These are phyloP conservation scores for Drosophila takahashii DNA, from an alignment of 1,140 invertebrate species.

Conservation along the genomic window DNA sequence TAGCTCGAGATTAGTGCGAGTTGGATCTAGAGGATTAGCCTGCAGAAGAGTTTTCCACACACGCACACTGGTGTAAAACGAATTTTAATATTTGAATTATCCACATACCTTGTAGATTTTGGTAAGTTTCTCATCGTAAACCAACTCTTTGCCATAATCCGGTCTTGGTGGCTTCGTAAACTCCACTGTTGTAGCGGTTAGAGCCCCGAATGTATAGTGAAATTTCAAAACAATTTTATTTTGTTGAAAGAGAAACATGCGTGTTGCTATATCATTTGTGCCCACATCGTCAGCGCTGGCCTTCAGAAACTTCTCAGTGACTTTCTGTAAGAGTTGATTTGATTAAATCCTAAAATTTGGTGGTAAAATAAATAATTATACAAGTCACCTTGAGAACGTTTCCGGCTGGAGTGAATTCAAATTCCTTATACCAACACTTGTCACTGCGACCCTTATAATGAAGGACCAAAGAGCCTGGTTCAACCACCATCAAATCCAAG, in stretches of 20 bases:
- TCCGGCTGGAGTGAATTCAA: constrained; percentile 49
- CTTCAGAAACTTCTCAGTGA: constrained; percentile 54
- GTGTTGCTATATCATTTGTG: constrained; percentile 87
- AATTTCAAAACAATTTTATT: constrained; percentile 89
- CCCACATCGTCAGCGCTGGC: constrained; percentile 39
- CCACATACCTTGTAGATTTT: constrained; percentile 87
- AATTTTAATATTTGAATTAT: not conserved
- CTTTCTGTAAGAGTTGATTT: constrained; percentile 42
- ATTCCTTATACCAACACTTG: constrained; percentile 67
- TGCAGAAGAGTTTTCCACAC: constrained; percentile 42
- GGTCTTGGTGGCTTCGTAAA: constrained; percentile 88
- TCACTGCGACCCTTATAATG: constrained; percentile 62
- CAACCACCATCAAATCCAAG: constrained; percentile 51
- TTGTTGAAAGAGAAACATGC: constrained; percentile 87
- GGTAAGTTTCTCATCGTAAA: constrained; percentile 87
- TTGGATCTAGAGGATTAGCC: constrained; percentile 87
- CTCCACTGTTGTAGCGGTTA: constrained; percentile 88
- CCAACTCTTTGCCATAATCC: constrained; percentile 88
- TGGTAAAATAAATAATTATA: not conserved
- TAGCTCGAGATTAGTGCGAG: constrained; percentile 88
- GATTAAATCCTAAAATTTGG: not conserved
- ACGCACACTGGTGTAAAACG: not conserved
- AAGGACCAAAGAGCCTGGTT: constrained; percentile 33
- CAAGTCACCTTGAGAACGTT: constrained; percentile 21
- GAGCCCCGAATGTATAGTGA: constrained; percentile 89